Evolutionary conservation across 37 sponge, comb jelly and placozoan species (phyloP).

Genomic region (Spongilla lacustris): DNA sequence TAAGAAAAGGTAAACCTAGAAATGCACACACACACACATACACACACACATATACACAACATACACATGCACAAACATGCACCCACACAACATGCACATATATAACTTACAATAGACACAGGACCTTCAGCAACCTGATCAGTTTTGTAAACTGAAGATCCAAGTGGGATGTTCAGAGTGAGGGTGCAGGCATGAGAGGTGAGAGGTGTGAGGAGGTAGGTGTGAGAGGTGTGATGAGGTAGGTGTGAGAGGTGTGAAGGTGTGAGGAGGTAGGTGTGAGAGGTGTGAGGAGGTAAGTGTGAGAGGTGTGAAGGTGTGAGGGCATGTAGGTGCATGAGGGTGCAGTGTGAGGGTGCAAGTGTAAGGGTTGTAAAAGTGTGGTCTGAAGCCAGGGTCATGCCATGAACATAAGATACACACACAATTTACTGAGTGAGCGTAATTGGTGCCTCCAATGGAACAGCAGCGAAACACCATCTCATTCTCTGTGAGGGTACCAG

Average conservation of each 20-base stretch:
- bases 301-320: not conserved
- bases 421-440: slow-evolving; percentile 47
- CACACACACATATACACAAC: not conserved
- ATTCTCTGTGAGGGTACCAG: slow-evolving; percentile 88
- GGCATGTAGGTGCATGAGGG: not conserved
- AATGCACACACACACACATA: not conserved
- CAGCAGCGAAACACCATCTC: slow-evolving; percentile 77
- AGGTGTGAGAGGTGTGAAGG: not conserved
- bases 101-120: not conserved
- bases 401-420: not conserved
- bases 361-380: not conserved
- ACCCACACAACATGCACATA: not conserved
- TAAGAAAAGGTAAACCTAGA: not conserved
- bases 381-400: not conserved
- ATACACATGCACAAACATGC: slow-evolving; percentile 17
- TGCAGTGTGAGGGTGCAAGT: not conserved
- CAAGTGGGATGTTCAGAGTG: no score
- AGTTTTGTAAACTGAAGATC: no score
- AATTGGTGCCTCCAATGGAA: slow-evolving; percentile 63
- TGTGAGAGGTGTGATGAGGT: not conserved
- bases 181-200: no score
- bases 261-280: no score
- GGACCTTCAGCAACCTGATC: no score
- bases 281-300: not conserved
- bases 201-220: no score